These are phyloP conservation scores for Drosophila birchii DNA, from an alignment of 2,888 invertebrate genomes.

Conservation along the genomic window DNA sequence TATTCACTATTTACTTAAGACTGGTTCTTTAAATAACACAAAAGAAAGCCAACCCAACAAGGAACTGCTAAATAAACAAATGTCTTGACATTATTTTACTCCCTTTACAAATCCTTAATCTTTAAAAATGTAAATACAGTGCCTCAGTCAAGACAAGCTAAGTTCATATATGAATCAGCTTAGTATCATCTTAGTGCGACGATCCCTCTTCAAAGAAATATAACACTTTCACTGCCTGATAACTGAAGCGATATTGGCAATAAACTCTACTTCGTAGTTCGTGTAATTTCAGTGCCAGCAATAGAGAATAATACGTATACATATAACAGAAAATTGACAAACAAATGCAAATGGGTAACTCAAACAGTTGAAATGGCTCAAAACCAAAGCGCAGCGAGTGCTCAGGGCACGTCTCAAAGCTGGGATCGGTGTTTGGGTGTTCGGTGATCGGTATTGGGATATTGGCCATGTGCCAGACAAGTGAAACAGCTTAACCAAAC, in stretches of 20 bases:
- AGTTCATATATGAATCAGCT: neutral
- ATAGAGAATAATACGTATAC: conserved; percentile 38
- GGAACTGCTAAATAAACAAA: neutral
- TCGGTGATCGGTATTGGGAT: neutral
- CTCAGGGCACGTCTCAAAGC: conserved; percentile 39
- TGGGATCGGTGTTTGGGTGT: neutral
- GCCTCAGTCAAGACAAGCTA: too few species aligned
- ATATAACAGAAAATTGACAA: conserved; percentile 58
- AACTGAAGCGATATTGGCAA: conserved; percentile 13
- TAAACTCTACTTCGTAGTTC: neutral
- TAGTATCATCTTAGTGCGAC: too few species aligned
- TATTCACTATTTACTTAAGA: too few species aligned
- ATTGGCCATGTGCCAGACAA: conserved; percentile 71
- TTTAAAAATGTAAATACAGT: neutral
- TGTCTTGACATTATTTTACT: neutral
- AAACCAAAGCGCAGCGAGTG: conserved; percentile 49
- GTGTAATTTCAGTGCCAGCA: conserved; percentile 14
- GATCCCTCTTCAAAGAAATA: conserved; percentile 8
- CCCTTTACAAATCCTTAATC: neutral
- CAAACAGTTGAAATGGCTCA: conserved; percentile 56
- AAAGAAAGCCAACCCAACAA: neutral
- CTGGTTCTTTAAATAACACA: neutral
- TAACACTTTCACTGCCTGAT: conserved; percentile 60
- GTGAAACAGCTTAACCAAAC: conserved; percentile 45
- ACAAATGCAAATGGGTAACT: conserved; percentile 70